These are phyloP conservation scores for Crypturellus tataupa DNA, from an alignment of 2,797 vertebrate species.

Conservation along the genomic window DNA sequence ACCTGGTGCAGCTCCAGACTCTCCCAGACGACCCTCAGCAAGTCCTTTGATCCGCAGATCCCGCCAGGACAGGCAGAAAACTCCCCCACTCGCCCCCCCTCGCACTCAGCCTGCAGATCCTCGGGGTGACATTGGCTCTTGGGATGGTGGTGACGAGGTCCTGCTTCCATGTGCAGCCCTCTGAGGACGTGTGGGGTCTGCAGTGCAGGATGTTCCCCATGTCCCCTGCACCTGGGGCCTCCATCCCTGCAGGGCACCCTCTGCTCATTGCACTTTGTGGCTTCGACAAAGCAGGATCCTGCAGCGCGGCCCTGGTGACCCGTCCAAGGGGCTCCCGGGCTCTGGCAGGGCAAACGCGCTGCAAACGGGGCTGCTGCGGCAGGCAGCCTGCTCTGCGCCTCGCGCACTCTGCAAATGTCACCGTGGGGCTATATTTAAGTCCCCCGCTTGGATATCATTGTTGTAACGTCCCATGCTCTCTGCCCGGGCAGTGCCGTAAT, in stretches of 20 bases:
- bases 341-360: background rate
- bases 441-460: constrained; percentile 34
- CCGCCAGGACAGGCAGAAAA: background rate
- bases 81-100: fast-evolving
- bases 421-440: constrained; percentile 64
- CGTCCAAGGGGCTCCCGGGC: background rate
- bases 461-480: constrained; percentile 46
- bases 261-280: background rate
- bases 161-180: background rate
- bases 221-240: background rate
- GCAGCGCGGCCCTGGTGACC: background rate
- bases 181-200: background rate
- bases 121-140: fast-evolving
- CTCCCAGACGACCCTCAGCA: background rate
- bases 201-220: background rate
- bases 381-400: background rate
- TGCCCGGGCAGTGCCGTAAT: constrained; percentile 62
- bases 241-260: background rate
- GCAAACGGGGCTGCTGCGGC: background rate
- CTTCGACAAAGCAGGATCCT: background rate
- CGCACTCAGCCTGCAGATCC: background rate
- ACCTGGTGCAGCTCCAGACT: background rate
- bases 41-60: constrained; percentile 22
- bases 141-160: fast-evolving
- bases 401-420: constrained; percentile 67